Percentiles rank a stretch among this genome's conserved stretches.
Evolutionary conservation across 2,888 invertebrate species (phyloP).

Genomic region (Heliconius hortense): DNA sequence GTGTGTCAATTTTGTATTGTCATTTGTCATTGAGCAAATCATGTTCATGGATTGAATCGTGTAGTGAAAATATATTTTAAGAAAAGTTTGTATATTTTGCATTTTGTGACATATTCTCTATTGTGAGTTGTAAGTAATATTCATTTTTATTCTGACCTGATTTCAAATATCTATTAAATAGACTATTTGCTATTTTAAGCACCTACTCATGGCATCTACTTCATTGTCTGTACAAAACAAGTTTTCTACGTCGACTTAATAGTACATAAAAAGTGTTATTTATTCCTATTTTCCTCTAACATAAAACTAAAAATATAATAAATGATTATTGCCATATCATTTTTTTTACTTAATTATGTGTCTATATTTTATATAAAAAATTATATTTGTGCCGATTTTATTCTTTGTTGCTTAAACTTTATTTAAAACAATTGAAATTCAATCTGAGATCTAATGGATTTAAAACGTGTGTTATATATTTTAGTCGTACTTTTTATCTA

Average conservation of each 20-base stretch:
- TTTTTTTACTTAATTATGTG: not conserved
- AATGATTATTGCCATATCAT: not conserved
- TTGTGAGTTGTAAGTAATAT: constrained; percentile 37
- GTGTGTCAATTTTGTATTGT: constrained; percentile 34
- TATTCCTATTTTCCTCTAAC: constrained; percentile 14
- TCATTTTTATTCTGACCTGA: not conserved
- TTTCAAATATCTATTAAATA: not conserved
- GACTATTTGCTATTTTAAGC: not conserved
- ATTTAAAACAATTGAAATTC: constrained; percentile 7
- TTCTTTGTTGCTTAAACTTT: not conserved
- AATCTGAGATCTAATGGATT: not conserved
- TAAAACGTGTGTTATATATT: constrained; percentile 24
- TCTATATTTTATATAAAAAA: not conserved
- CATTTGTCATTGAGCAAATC: constrained; percentile 57
- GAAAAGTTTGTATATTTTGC: constrained; percentile 21
- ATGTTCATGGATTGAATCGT: constrained; percentile 53
- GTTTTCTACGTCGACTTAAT: constrained; percentile 41
- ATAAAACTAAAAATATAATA: not conserved
- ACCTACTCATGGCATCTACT: constrained; percentile 20
- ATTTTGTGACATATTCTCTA: constrained; percentile 27
- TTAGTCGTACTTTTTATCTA: constrained; percentile 46
- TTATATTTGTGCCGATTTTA: not conserved
- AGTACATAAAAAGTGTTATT: constrained; percentile 26
- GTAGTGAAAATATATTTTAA: constrained; percentile 27
- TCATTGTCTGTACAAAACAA: constrained; percentile 40